phyloP scores from a whole-genome alignment of 2,113 vertebrate genomes.

The Leucopternis melanops region DNA sequence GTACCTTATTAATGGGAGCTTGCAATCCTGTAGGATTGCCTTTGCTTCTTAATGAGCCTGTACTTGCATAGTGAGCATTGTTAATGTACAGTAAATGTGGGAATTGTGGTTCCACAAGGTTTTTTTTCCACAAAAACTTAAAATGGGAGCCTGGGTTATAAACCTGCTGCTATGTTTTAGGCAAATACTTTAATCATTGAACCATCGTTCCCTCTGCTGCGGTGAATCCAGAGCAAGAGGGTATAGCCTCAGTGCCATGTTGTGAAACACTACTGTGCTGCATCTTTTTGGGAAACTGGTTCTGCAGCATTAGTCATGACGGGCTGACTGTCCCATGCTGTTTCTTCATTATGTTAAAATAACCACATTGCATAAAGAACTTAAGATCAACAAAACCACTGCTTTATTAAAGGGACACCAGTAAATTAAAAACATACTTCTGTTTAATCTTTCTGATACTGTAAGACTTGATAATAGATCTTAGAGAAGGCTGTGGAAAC shows the following conservation, averaged over 20 bases:
- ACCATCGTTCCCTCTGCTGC: background rate
- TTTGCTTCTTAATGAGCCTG: background rate
- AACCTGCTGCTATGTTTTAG: background rate
- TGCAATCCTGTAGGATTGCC: background rate
- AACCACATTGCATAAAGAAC: background rate
- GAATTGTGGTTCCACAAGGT: background rate
- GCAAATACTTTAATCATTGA: background rate
- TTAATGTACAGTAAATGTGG: background rate
- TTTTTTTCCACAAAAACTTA: background rate
- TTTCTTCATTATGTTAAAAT: constrained; percentile 22
- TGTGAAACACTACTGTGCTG: background rate
- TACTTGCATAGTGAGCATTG: background rate
- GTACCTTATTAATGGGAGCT: background rate
- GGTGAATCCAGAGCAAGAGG: background rate
- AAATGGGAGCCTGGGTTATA: background rate
- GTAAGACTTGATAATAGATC: background rate
- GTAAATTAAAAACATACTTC: background rate
- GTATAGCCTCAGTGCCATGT: background rate
- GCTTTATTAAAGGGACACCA: background rate
- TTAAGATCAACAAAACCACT: background rate
- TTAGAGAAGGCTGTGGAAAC: background rate
- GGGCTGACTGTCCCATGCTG: constrained; percentile 5
- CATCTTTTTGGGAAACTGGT: constrained; percentile 13
- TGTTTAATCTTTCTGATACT: background rate
- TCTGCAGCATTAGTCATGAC: constrained; percentile 17